phyloP scores from a whole-genome alignment of 2,888 invertebrate species.

The Eristalis pertinax region DNA sequence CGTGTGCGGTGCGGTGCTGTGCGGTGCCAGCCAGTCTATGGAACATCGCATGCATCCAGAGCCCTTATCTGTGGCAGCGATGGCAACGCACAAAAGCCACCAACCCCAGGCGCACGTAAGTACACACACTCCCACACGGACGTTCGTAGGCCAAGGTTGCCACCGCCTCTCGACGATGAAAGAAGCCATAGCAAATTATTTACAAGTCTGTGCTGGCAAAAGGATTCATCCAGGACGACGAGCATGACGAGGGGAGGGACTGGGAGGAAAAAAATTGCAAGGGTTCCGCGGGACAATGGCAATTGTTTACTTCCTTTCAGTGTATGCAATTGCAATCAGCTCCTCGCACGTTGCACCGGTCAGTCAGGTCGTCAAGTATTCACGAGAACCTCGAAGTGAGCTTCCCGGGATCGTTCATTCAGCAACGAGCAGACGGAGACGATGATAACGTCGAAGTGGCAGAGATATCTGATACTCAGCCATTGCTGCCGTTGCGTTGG shows the following conservation, averaged over 20 bases:
- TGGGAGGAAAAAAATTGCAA: neutral
- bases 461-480: constrained; percentile 55
- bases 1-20: constrained; percentile 15
- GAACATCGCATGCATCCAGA: neutral
- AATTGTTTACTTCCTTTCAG: constrained; percentile 59
- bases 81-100: constrained; percentile 27
- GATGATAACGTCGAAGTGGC: constrained; percentile 23
- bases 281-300: constrained; percentile 50
- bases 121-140: neutral
- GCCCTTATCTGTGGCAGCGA: constrained; percentile 10
- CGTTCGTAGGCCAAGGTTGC: constrained; percentile 64
- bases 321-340: constrained; percentile 36
- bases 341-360: constrained; percentile 18
- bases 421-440: constrained; percentile 16
- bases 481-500: constrained; percentile 21
- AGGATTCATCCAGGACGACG: neutral
- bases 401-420: constrained; percentile 31
- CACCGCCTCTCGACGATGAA: constrained; percentile 37
- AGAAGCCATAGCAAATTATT: constrained; percentile 61
- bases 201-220: constrained; percentile 30
- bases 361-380: constrained; percentile 55
- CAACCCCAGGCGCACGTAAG: constrained; percentile 12
- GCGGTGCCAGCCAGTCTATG: neutral
- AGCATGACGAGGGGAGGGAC: neutral
- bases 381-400: constrained; percentile 29